Percentiles rank a stretch among this genome's conserved stretches.
Conservation (phyloP, 2,113 vertebrate genomes). For the Pachyramphus minor region DNA sequence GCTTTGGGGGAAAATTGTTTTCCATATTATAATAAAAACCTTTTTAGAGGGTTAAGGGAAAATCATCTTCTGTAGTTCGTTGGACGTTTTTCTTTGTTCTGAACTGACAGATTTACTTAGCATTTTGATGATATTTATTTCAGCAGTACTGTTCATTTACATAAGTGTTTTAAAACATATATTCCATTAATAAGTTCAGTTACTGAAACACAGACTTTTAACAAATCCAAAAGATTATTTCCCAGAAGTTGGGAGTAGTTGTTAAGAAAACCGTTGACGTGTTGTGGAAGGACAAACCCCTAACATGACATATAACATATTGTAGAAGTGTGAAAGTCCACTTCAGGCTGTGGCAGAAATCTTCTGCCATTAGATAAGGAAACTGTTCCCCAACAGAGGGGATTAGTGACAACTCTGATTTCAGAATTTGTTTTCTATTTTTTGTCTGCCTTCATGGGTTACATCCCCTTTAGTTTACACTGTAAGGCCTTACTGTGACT, state of each 20-base stretch:
- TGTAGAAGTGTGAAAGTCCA: not conserved
- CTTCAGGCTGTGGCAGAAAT: not conserved
- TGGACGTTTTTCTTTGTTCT: not conserved
- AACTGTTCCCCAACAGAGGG: not conserved
- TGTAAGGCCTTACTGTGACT: not conserved
- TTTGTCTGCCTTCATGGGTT: not conserved
- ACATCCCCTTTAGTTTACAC: not conserved
- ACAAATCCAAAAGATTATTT: not conserved
- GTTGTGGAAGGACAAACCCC: not conserved
- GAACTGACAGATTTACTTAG: not conserved
- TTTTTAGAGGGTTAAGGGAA: not conserved
- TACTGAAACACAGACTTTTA: not conserved
- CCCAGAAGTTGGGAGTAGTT: not conserved
- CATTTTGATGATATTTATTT: not conserved
- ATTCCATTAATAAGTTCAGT: not conserved
- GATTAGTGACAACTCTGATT: not conserved
- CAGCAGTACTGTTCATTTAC: not conserved
- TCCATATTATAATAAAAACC: not conserved
- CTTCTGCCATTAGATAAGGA: not conserved
- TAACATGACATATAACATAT: accelerated
- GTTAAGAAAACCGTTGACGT: not conserved
- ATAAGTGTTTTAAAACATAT: not conserved
- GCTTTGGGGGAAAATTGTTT: not conserved
- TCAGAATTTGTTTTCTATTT: not conserved
- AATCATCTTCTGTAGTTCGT: not conserved